Evolutionary conservation across 2,797 vertebrate genomes (phyloP), one percentile per base, ranked within the genome.

Genomic region (Pipistrellus kuhlii): DNA sequence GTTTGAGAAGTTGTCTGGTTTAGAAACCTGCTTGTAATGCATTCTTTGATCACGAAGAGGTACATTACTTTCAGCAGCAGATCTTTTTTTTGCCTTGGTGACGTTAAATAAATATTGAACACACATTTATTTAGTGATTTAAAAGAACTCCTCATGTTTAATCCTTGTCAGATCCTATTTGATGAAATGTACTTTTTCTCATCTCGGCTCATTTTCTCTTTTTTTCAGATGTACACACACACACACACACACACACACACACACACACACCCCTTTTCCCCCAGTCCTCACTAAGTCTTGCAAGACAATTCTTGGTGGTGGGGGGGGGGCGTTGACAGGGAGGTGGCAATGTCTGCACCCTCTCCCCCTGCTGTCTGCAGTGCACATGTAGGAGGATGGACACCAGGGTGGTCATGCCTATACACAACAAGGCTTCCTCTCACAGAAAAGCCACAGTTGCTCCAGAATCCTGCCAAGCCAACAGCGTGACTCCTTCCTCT

Each of bases 81-180:
- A 77, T 38, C 69, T 69, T 96, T 91, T 91, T 91, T 66, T 75
- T 81, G 68, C 51, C n/a, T 59, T 20, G 41, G 48, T 35, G 11
- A 76, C 32, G 27, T 12, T 32, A 68, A 71, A 41, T 59, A 77
- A 91, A 83, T 78, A 81, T 41, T 86, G 57, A 90, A 51, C 25
- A 41, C 30, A 71, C 57, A 5, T 75, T 87, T 71, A 38, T 85
- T 59, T 53, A 32, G 1, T 71, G 15, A 87, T 35, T 71, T 91
- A 55, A 94, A 83, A 51, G 55, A 9, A 17, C 30, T 12, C 6
- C 23, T 14, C 25, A 12, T 66, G 71, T 64, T 72, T 75, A 48
- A 78, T 57, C 62, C 6, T 64, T 46, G 1, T 62, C 30, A 25
- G 38, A 4, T 14, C 20, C 35, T 73, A 7, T 59, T 85, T 62